phyloP scores from a whole-genome alignment of 2,113 vertebrate genomes.

The Oncorhynchus mykiss region DNA sequence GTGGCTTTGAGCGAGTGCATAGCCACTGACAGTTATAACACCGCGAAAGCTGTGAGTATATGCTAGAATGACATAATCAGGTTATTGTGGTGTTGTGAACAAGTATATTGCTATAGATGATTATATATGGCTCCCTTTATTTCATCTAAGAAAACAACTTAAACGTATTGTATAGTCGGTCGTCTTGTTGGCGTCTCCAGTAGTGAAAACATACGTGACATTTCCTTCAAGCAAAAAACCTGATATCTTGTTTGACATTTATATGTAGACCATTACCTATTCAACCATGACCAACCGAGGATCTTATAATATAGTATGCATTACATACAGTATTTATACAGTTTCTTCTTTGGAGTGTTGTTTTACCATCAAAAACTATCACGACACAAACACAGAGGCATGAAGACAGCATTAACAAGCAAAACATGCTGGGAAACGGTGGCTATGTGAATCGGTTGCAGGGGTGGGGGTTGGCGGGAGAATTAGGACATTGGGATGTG shows the following conservation, averaged over 20 bases:
- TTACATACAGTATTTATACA: not conserved
- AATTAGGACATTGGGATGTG: not conserved
- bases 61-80: too few species aligned
- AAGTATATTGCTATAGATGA: not conserved
- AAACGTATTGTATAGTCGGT: too few species aligned
- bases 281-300: not conserved
- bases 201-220: too few species aligned
- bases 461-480: not conserved
- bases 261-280: not conserved
- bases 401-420: not conserved
- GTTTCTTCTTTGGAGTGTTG: not conserved
- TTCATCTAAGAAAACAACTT: too few species aligned
- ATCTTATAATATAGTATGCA: not conserved
- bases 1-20: too few species aligned
- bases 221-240: not conserved
- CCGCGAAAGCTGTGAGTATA: too few species aligned
- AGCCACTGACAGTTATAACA: too few species aligned
- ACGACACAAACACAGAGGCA: not conserved
- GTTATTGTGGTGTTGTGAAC: too few species aligned
- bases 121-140: not conserved
- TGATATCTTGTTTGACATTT: not conserved
- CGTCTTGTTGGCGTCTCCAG: too few species aligned
- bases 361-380: not conserved
- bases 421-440: constrained; percentile 14
- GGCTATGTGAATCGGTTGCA: not conserved